Percentiles rank a stretch among this genome's conserved stretches.
These are phyloP conservation scores for Drosophila prosaltans DNA, from an alignment of 1,140 invertebrate species.

Conservation along the genomic window DNA sequence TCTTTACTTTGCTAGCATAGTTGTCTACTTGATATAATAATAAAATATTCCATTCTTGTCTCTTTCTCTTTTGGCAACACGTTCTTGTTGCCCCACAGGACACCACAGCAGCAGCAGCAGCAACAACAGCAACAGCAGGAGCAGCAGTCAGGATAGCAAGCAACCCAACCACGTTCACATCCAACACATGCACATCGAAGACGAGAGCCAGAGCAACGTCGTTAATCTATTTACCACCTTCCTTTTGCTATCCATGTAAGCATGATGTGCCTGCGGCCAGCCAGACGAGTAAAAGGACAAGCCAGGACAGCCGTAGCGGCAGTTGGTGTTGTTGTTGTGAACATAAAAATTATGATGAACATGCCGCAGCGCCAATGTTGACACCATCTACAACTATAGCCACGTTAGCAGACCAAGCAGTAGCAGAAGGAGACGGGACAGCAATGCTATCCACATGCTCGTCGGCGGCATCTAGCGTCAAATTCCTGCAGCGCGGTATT, in stretches of 20 bases:
- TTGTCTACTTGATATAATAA: slow-evolving; percentile 60
- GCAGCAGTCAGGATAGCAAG: slow-evolving; percentile 34
- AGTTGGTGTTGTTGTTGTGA: slow-evolving; percentile 53
- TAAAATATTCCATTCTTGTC: slow-evolving; percentile 79
- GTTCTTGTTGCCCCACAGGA: slow-evolving; percentile 52
- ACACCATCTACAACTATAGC: slow-evolving; percentile 36
- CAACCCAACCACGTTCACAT: slow-evolving; percentile 36
- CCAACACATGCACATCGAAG: slow-evolving; percentile 56
- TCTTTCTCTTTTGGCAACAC: slow-evolving; percentile 34
- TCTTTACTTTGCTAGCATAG: slow-evolving; percentile 50
- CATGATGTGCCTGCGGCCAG: slow-evolving; percentile 61
- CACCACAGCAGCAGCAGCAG: slow-evolving; percentile 32
- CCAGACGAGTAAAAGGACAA: slow-evolving; percentile 22
- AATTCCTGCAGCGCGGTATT: slow-evolving; percentile 72
- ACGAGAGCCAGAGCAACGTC: slow-evolving; percentile 76
- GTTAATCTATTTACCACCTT: slow-evolving; percentile 83
- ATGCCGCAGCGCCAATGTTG: slow-evolving; percentile 59
- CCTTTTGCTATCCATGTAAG: slow-evolving; percentile 80
- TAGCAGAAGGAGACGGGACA: slow-evolving; percentile 27
- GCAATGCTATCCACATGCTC: slow-evolving; percentile 33
- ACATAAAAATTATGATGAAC: slow-evolving; percentile 81
- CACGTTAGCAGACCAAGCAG: slow-evolving; percentile 15
- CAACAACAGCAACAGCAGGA: too few species aligned
- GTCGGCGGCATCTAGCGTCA: slow-evolving; percentile 16
- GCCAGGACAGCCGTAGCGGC: slow-evolving; percentile 28